Evolutionary conservation across 2,888 invertebrate species (phyloP).

Genomic region (Tipula vernalis): DNA sequence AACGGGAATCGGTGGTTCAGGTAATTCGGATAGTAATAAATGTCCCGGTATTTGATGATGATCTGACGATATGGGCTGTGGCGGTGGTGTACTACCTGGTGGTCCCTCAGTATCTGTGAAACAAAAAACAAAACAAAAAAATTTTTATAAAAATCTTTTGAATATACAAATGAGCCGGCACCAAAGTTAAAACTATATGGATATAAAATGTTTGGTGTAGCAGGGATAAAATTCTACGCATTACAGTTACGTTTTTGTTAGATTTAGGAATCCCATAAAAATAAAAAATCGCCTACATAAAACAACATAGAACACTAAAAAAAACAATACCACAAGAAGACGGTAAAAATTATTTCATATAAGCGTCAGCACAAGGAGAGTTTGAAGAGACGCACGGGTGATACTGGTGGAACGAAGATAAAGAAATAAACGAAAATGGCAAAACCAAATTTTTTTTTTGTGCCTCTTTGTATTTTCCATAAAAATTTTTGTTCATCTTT

Average conservation of each 20-base stretch:
- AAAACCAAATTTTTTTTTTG: neutral
- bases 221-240: neutral
- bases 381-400: neutral
- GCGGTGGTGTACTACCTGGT: slow-evolving; percentile 33
- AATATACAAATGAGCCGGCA: neutral
- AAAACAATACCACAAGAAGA: neutral
- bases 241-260: neutral
- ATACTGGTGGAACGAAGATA: neutral
- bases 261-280: neutral
- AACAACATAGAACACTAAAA: neutral
- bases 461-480: neutral
- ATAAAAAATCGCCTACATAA: neutral
- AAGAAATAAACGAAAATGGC: neutral
- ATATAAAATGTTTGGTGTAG: neutral
- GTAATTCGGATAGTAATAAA: slow-evolving; percentile 72
- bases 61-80: slow-evolving; percentile 24
- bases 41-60: slow-evolving; percentile 35
- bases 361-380: neutral
- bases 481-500: neutral
- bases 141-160: neutral
- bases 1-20: slow-evolving; percentile 83
- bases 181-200: neutral
- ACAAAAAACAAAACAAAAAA: slow-evolving; percentile 9
- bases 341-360: neutral
- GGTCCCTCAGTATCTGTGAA: slow-evolving; percentile 45